Evolutionary conservation across 2,888 invertebrate genomes (phyloP).

Genomic region (Andrena haemorrhoa): DNA sequence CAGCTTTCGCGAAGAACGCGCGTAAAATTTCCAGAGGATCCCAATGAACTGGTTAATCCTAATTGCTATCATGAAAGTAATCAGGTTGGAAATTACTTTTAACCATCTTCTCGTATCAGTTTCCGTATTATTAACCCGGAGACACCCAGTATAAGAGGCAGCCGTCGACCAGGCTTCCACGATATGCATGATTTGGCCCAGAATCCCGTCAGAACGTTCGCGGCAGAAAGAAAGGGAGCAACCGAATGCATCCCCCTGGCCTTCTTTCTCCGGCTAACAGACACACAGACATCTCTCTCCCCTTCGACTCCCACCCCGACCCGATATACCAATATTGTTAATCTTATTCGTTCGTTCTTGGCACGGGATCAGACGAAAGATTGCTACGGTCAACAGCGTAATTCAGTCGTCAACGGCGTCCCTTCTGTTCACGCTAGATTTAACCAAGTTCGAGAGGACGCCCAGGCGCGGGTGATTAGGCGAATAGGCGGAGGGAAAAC

Average conservation of each 20-base stretch:
- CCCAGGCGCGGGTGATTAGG: background rate
- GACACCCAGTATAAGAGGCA: constrained; percentile 15
- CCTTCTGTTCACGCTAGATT: constrained; percentile 52
- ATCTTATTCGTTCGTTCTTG: constrained; percentile 66
- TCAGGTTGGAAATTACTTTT: background rate
- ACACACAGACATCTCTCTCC: constrained; percentile 16
- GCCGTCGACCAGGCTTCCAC: constrained; percentile 26
- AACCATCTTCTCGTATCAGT: no score
- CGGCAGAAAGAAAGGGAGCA: constrained; percentile 53
- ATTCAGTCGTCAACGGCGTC: constrained; percentile 53
- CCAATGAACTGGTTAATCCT: no score
- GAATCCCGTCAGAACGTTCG: constrained; percentile 56
- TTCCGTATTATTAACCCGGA: background rate
- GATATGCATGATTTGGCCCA: constrained; percentile 64
- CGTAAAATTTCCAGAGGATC: no score
- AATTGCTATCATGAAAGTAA: no score
- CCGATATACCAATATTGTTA: constrained; percentile 66
- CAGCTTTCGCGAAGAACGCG: no score
- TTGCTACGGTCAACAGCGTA: constrained; percentile 61
- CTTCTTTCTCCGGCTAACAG: constrained; percentile 32
- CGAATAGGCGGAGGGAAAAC: background rate
- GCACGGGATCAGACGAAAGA: constrained; percentile 59
- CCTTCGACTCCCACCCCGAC: background rate
- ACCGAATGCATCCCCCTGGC: constrained; percentile 57
- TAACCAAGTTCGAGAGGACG: constrained; percentile 22